Evolutionary conservation across 1,140 invertebrate species (phyloP), one percentile per base, ranked within the genome.

Genomic region (Drosophila gunungcola): DNA sequence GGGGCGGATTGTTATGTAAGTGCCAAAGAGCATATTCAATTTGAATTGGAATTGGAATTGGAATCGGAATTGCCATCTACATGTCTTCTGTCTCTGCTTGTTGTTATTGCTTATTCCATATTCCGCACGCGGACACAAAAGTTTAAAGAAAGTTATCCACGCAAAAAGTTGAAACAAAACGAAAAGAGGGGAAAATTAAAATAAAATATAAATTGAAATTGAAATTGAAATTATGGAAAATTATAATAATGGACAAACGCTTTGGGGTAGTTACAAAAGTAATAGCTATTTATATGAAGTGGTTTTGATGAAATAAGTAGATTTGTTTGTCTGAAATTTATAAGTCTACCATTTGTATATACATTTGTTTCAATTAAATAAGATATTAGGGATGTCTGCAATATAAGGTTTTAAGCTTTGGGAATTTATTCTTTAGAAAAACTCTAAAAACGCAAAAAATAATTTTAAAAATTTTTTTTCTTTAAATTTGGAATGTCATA

Each of bases 11-110:
- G 60, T 86, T 84, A 84, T 86, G 73, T 84, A 85, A 84, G 81
- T 56, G 52, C 45, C 80, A 62, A 67, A 70, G 46, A 74, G 75
- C 55, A 60, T 72, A 76, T 84, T 84, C 80, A 84, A 79, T 84
- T 83, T 62, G 80, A 70, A 83, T 84, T 84, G 57, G 60, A 83
- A 58, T 62, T 48, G 73, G 39, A 21, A 21, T 21, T 21, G 16
- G 16, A 21, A 21, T 21, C 1, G 16, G 16, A 62, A 65, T 70
- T 60, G 52, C 39, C 51, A 64, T 41, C 49, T n/a, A 5, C 45
- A 48, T 41, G 45, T 12, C 36, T 12, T 36, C 38, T 41, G 45
- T 12, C 36, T 12, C 41, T 34, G 51, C 41, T 42, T 51, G 34
- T 54, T 48, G 53, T 32, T 39, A 52, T 63, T 27, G 38, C 60